Evolutionary conservation across 2,113 vertebrate species (phyloP).

Genomic region (Lepus timidus): DNA sequence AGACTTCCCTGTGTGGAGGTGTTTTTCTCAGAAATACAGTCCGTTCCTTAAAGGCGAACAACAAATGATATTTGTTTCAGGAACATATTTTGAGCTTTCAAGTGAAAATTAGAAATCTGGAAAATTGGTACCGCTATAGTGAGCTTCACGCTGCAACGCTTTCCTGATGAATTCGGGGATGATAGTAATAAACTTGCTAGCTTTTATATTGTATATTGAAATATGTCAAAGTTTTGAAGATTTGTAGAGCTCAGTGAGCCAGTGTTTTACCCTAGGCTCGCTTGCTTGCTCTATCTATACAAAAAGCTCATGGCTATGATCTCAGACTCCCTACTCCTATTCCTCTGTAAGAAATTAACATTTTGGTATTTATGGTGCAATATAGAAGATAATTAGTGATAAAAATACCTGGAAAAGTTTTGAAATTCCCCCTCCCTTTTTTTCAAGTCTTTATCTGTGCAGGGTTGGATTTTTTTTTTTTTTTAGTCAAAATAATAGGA

Average conservation of each 20-base stretch:
- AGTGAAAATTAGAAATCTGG: slow-evolving; percentile 51
- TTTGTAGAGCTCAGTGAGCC: neutral
- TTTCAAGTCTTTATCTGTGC: neutral
- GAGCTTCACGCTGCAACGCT: neutral
- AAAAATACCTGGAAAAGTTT: neutral
- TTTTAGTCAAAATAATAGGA: neutral
- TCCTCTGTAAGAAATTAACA: neutral
- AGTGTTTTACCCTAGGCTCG: neutral
- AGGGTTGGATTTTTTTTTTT: slow-evolving; percentile 12
- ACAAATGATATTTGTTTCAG: neutral
- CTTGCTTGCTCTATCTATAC: neutral
- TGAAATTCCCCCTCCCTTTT: neutral
- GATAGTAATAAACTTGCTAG: neutral
- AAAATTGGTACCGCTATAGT: neutral
- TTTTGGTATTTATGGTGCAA: neutral
- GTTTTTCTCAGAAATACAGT: neutral
- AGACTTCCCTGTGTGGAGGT: neutral
- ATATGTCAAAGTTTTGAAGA: neutral
- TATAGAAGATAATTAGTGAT: neutral
- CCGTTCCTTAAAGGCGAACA: slow-evolving; percentile 2
- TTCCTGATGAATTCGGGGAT: neutral
- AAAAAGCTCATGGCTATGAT: neutral
- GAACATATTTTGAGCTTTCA: slow-evolving; percentile 22
- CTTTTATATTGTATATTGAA: slow-evolving; percentile 6
- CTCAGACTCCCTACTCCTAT: neutral